These are phyloP conservation scores for Heliconius cydno DNA, from an alignment of 2,888 invertebrate genomes.

Conservation along the genomic window DNA sequence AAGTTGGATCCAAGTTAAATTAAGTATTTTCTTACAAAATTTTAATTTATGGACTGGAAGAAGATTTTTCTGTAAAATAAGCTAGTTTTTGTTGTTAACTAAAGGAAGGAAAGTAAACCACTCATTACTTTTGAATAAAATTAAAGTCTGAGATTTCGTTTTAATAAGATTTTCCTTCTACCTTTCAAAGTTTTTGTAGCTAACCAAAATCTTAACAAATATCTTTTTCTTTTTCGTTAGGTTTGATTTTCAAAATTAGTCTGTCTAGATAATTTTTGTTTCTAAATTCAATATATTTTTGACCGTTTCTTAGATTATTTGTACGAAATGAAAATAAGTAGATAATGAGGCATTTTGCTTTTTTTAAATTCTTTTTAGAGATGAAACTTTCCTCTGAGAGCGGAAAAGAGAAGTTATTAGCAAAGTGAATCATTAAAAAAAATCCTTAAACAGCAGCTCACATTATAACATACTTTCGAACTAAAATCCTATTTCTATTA, in stretches of 20 bases:
- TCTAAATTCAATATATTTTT: too few species aligned
- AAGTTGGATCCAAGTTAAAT: constrained; percentile 26
- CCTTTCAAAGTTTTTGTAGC: background rate
- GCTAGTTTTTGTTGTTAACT: constrained; percentile 8
- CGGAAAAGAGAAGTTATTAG: background rate
- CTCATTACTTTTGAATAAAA: background rate
- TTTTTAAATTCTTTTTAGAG: too few species aligned
- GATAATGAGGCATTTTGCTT: background rate
- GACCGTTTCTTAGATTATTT: too few species aligned
- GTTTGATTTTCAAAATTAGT: background rate
- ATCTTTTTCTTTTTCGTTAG: background rate
- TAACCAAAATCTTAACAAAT: background rate
- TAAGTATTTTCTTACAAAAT: constrained; percentile 17
- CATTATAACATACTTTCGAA: background rate
- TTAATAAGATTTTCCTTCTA: background rate
- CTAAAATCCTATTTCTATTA: background rate
- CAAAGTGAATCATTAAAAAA: background rate
- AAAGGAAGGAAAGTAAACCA: background rate
- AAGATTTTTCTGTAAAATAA: constrained; percentile 12
- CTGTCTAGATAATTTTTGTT: too few species aligned
- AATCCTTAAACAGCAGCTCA: background rate
- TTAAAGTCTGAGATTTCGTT: background rate
- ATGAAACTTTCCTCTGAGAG: too few species aligned
- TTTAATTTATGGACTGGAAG: constrained; percentile 8
- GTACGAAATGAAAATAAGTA: background rate